Base-by-base conservation (phyloP, 2,888 invertebrate species). In the Netelia inedita region DNA sequence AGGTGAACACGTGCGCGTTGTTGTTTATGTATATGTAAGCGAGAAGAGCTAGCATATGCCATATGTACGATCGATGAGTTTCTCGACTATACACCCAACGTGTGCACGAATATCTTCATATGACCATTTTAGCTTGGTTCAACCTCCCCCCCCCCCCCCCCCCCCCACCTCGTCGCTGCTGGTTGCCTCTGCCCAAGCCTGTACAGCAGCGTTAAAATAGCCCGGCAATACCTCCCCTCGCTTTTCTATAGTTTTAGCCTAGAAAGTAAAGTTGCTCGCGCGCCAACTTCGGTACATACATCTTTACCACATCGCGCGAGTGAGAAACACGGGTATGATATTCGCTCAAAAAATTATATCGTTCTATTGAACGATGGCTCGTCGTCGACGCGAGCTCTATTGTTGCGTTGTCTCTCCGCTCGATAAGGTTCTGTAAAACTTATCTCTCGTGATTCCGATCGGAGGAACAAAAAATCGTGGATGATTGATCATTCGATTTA, bases 51-150 rank as follows among this genome's bases (percentile, higher is more conserved):
- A 69, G 80, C 84, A 81, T 81, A 81, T 81, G 81, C 50, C 78
- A 69, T 71, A 79, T 65, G 73, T 19, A 66, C 76, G 81, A 81
- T 84, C 84, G 81, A 84, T 84, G 57, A 16, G 57, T 72, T 61
- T 19, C 68, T 73, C 68, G 53, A 68, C 69, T 69, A 55, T 69
- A 50, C 46, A 65, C 59, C 63, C 46, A 69, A 59, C 46, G 63
- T 9, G 66, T 23, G 43, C 68, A 78, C 81, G 78, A 78, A 81
- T 74, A 71, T 78, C 81, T 84, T 84, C 69, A 81, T 84, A 59
- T 1, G 14, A n/a, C n/a, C 16, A n/a, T 16, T 23, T n/a, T 23
- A n/a, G n/a, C 21, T 53, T 43, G 41, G 43, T 43, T 35, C 46
- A 35, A 46, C 57, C 16, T 59, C n/a, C 14, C 28, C 21, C 16